phyloP scores from a whole-genome alignment of 2,888 invertebrate genomes.

The Epiblema foenella region DNA sequence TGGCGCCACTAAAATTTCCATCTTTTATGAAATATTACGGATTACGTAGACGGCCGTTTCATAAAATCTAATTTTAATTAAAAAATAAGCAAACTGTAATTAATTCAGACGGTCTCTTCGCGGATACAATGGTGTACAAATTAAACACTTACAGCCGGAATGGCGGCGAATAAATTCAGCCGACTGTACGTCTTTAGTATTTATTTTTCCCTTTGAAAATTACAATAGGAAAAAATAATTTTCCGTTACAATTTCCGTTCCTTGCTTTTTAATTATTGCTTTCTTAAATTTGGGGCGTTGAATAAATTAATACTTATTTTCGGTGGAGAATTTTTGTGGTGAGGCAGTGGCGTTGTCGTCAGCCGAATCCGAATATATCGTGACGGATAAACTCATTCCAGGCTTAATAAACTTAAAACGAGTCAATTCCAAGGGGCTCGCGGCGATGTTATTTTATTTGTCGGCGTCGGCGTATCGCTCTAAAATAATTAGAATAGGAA shows the following conservation, averaged over 20 bases:
- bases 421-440: constrained; percentile 68
- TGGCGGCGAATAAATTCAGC: constrained; percentile 59
- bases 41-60: constrained; percentile 73
- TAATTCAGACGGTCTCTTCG: constrained; percentile 69
- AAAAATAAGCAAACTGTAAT: constrained; percentile 80
- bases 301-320: constrained; percentile 48
- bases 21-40: constrained; percentile 82
- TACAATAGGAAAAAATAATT: constrained; percentile 57
- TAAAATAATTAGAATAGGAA: constrained; percentile 77
- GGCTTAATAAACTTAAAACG: constrained; percentile 68
- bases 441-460: constrained; percentile 74
- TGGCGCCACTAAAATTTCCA: constrained; percentile 82
- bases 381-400: constrained; percentile 67
- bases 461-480: constrained; percentile 72
- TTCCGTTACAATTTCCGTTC: constrained; percentile 50
- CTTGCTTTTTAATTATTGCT: constrained; percentile 53
- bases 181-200: constrained; percentile 58
- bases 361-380: constrained; percentile 58
- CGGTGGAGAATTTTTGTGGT: constrained; percentile 9
- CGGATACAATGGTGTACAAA: constrained; percentile 73
- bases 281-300: constrained; percentile 48
- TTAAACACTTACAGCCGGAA: constrained; percentile 66
- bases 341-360: constrained; percentile 31
- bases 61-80: constrained; percentile 81
- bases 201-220: constrained; percentile 62